These are phyloP conservation scores for Varroa destructor DNA, from an alignment of 1,140 invertebrate species.

Conservation along the genomic window DNA sequence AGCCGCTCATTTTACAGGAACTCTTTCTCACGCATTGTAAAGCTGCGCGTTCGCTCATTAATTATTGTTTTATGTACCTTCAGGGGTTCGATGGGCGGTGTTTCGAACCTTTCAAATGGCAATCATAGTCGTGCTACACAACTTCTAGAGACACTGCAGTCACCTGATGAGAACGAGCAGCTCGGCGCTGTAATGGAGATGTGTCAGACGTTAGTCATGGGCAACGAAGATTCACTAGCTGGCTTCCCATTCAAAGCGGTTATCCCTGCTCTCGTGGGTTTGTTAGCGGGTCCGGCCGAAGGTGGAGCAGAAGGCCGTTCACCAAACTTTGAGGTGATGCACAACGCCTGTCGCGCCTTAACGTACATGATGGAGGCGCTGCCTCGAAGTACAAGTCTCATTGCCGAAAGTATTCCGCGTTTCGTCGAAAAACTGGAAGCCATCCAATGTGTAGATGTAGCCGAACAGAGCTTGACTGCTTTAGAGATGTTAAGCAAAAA, in stretches of 20 bases:
- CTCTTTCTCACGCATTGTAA: too few relatives aligned
- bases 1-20: too few relatives aligned
- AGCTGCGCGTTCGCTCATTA: too few relatives aligned
- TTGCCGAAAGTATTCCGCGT: constrained; percentile 89
- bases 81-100: constrained; percentile 22
- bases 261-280: constrained; percentile 75
- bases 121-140: constrained; percentile 56
- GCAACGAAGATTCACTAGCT: constrained; percentile 94
- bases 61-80: background rate
- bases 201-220: constrained; percentile 97
- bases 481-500: constrained; percentile 89
- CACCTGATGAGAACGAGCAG: constrained; percentile 88
- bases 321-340: constrained; percentile 97
- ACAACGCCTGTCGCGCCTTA: constrained; percentile 89
- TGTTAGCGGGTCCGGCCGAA: constrained; percentile 50
- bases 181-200: constrained; percentile 94
- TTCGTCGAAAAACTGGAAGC: constrained; percentile 89
- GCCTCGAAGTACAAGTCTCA: constrained; percentile 83
- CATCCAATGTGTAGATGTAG: constrained; percentile 98
- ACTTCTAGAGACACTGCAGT: constrained; percentile 77
- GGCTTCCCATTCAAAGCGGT: constrained; percentile 96
- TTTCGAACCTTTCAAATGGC: constrained; percentile 12
- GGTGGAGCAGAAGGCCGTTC: constrained; percentile 54
- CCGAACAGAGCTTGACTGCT: constrained; percentile 88
- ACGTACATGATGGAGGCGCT: constrained; percentile 99